Base-by-base conservation (phyloP, 2,888 invertebrate genomes). In the Petrophora chlorosata region DNA sequence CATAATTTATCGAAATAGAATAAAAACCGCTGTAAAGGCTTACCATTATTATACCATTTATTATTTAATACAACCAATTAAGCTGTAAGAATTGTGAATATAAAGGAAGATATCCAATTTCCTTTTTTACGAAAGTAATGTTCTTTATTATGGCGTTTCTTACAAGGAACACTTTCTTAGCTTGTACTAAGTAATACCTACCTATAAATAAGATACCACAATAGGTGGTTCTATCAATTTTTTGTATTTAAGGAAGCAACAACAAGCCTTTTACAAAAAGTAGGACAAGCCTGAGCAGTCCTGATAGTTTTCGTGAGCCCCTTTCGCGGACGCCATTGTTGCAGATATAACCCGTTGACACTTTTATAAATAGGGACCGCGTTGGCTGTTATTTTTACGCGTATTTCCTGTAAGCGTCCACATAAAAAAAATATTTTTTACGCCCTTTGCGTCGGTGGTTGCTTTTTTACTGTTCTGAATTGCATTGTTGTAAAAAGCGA, bases 291-390 rank as follows among this genome's bases (percentile, higher is more conserved):
- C 36, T 50, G 43, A 36, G 34, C 46, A 49, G 22, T n/a, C 29
- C 47, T 22, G 44, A 44, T 47, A 51, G 54, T 41, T 50, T n/a
- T 38, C 32, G 41, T 33, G 39, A 44, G 28, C 41, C 45, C 29
- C 38, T 36, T 38, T 30, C 16, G 14, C 30, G 30, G 26, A 14
- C 38, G 38, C 47, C 9, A 42, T 40, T 47, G 39, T 56, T 53
- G 39, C 34, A 47, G 30, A 41, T 56, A 50, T 36, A 45, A 44
- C 47, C 50, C 42, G 46, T 49, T 47, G 40, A 43, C 42, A 52
- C 33, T 44, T 46, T 46, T 34, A 52, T 38, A 42, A 38, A 32
- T 56, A 52, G 43, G 46, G 40, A 28, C 36, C 32, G 14, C n/a
- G n/a, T n/a, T 23, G 26, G 43, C 43, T 53, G 43, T 36, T 55